Conservation (phyloP, 2,797 vertebrate genomes). For the Sebastes dallii region DNA sequence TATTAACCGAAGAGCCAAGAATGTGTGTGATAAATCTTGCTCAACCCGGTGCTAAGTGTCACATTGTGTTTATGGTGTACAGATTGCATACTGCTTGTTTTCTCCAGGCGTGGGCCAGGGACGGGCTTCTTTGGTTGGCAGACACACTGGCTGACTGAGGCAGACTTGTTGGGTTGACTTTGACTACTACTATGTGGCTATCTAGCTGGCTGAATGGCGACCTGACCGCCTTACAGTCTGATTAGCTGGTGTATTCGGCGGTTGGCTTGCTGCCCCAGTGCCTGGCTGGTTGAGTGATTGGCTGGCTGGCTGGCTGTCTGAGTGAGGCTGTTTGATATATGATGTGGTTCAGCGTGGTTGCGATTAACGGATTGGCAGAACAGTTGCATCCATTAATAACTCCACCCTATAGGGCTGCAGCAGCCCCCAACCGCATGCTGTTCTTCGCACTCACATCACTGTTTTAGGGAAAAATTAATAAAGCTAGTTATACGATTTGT, state of each 20-base stretch:
- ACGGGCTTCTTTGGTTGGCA: slow-evolving; percentile 43
- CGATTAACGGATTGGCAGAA: slow-evolving; percentile 78
- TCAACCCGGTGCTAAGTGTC: slow-evolving; percentile 68
- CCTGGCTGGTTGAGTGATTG: slow-evolving; percentile 70
- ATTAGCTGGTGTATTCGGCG: slow-evolving; percentile 58
- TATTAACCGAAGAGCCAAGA: slow-evolving; percentile 62
- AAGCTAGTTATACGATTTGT: slow-evolving; percentile 57
- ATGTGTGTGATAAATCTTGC: slow-evolving; percentile 70
- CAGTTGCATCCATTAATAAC: slow-evolving; percentile 75
- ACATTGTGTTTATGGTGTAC: slow-evolving; percentile 76
- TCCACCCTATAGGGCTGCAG: slow-evolving; percentile 60
- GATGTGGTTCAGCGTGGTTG: slow-evolving; percentile 72
- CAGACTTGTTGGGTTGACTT: slow-evolving; percentile 33
- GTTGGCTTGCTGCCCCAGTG: slow-evolving; percentile 60
- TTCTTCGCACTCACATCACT: slow-evolving; percentile 40
- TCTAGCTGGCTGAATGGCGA: slow-evolving; percentile 27
- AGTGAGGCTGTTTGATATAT: slow-evolving; percentile 73
- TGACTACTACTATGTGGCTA: slow-evolving; percentile 43
- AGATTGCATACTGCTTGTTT: slow-evolving; percentile 72
- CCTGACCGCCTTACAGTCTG: slow-evolving; percentile 38
- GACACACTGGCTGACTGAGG: slow-evolving; percentile 33
- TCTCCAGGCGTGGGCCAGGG: slow-evolving; percentile 55
- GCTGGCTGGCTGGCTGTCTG: slow-evolving; percentile 65
- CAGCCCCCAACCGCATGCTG: slow-evolving; percentile 27
- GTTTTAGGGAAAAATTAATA: slow-evolving; percentile 53